Conservation (phyloP, 2,797 vertebrate species). For the Bradypodion pumilum region DNA sequence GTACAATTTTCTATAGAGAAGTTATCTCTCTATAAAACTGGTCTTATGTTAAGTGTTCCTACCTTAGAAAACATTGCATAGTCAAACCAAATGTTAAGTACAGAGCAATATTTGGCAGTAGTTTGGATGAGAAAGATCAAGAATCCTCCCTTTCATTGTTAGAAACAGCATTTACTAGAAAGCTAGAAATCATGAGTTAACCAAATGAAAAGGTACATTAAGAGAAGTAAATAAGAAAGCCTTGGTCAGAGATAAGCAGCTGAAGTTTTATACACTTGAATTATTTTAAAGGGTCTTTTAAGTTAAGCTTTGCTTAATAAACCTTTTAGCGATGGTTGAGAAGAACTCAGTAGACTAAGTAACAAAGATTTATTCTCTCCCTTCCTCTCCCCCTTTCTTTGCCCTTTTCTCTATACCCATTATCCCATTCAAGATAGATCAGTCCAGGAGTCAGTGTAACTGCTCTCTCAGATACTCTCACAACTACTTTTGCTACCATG, state of each 20-base stretch:
- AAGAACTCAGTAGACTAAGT: neutral
- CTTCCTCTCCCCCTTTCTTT: neutral
- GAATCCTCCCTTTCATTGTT: neutral
- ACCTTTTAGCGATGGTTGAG: neutral
- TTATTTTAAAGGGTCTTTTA: neutral
- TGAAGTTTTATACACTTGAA: neutral
- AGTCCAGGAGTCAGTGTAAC: constrained; percentile 12
- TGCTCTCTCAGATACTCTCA: constrained; percentile 10
- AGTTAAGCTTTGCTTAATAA: neutral
- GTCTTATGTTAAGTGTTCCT: neutral
- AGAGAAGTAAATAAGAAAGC: neutral
- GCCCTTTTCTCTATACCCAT: neutral
- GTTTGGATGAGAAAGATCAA: neutral
- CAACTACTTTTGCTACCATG: constrained; percentile 58
- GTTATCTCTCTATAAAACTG: neutral
- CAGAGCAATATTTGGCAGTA: neutral
- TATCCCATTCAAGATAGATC: neutral
- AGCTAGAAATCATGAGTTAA: neutral
- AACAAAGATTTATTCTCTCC: neutral
- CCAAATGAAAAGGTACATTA: neutral
- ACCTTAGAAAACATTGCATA: neutral
- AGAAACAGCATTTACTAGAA: neutral
- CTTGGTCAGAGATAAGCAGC: neutral
- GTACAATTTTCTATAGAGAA: neutral
- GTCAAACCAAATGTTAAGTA: neutral